These are phyloP conservation scores for Thalassaphorura encarpata DNA, from an alignment of 1,140 invertebrate genomes.

Conservation along the genomic window DNA sequence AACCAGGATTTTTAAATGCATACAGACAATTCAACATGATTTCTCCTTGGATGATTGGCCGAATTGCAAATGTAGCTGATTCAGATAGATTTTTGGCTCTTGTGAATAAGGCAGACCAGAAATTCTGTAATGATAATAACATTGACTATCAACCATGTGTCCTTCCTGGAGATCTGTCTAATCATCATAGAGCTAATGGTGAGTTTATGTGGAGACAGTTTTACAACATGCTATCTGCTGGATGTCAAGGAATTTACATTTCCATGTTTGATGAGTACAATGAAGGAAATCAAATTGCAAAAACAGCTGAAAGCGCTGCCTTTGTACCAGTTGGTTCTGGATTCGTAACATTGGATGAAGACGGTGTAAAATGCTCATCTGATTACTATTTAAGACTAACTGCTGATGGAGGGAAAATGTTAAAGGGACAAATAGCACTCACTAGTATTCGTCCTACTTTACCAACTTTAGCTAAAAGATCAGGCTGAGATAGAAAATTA, in stretches of 20 bases:
- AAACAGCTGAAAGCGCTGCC: neutral
- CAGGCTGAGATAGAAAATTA: neutral
- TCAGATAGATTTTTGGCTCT: neutral
- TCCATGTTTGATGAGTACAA: slow-evolving; percentile 4
- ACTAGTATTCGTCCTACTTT: neutral
- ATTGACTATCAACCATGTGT: slow-evolving; percentile 1
- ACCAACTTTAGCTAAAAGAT: neutral
- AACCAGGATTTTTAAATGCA: neutral
- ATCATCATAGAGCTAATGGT: neutral
- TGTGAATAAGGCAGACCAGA: neutral
- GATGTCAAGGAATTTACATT: neutral
- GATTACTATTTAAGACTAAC: slow-evolving; percentile 2
- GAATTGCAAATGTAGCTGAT: neutral
- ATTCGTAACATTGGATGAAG: neutral
- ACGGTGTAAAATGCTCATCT: neutral
- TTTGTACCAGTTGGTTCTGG: neutral
- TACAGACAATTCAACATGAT: neutral
- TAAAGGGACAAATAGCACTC: neutral
- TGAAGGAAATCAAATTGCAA: neutral
- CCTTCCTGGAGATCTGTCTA: neutral
- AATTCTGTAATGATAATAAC: neutral
- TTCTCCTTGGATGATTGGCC: slow-evolving; percentile 1
- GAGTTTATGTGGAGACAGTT: slow-evolving; percentile 1
- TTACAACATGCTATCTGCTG: neutral
- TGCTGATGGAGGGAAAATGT: neutral